phyloP scores from a whole-genome alignment of 2,797 vertebrate genomes.

The Aldrovandia affinis region DNA sequence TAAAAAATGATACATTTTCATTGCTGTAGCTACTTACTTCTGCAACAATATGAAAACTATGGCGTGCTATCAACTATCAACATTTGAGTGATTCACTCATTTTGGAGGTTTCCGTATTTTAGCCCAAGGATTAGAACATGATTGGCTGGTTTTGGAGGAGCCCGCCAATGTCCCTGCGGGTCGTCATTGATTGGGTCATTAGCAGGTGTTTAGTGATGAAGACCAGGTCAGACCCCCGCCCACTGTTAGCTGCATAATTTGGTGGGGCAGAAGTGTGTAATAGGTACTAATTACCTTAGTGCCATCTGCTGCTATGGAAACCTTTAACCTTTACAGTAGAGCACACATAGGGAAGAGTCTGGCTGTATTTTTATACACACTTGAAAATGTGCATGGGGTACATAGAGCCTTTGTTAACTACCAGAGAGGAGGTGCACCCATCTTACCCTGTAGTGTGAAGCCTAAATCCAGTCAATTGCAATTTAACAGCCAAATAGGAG shows the following conservation, averaged over 20 bases:
- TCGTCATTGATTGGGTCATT: slow-evolving; percentile 66
- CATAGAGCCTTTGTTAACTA: slow-evolving; percentile 16
- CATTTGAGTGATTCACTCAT: neutral
- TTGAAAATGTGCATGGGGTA: slow-evolving; percentile 49
- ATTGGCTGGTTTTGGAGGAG: slow-evolving; percentile 42
- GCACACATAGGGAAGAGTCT: slow-evolving; percentile 10
- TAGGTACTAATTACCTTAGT: slow-evolving; percentile 70
- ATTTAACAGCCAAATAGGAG: slow-evolving; percentile 44
- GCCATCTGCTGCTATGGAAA: slow-evolving; percentile 48
- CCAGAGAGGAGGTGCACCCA: neutral
- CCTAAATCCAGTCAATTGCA: slow-evolving; percentile 51
- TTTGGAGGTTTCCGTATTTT: neutral
- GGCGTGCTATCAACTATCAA: neutral
- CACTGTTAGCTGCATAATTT: slow-evolving; percentile 43
- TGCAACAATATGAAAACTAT: neutral
- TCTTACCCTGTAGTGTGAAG: neutral
- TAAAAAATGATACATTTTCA: neutral
- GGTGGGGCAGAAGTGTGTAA: slow-evolving; percentile 63
- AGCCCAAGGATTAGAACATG: slow-evolving; percentile 34
- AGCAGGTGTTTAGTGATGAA: slow-evolving; percentile 69
- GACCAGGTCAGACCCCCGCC: slow-evolving; percentile 48
- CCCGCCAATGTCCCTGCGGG: slow-evolving; percentile 34
- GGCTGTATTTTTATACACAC: slow-evolving; percentile 42
- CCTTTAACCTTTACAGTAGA: slow-evolving; percentile 49
- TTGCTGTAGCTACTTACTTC: neutral